Base-by-base conservation (phyloP, 2,113 vertebrate genomes). In the Phrynosoma blainvillii region DNA sequence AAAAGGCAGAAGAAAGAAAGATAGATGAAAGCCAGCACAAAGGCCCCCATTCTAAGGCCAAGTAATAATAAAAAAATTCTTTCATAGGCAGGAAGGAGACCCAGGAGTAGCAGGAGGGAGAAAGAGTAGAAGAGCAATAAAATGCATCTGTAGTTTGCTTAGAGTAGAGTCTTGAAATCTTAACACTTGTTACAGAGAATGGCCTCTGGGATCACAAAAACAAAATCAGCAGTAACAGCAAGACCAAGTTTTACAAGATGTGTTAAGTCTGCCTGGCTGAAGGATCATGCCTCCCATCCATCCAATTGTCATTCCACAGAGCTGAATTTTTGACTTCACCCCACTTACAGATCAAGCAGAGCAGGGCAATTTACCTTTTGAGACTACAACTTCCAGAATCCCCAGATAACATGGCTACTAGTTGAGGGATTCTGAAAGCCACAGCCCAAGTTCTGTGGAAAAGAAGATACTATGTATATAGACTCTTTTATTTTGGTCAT, bases 61-160 rank as follows among this genome's bases (percentile, higher is more conserved):
- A 90, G 62, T 68, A 82, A 93, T 85, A 92, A 89, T 9, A 2
- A 87, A 89, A 84, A 54, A 73, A 32, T 91, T 83, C n/a, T 36
- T 89, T 90, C 84, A 84, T 87, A 82, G 89, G 42, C 52, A 87
- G 79, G 87, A 62, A 66, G 88, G 0, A 68, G 52, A 80, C 18
- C 83, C 89, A 77, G 81, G 82, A 68, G 71, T 23, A 76, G 59
- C 7, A 79, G 32, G 65, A 84, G 75, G 87, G 65, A 66, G 79
- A 0, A 52, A 23, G 87, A 1, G 9, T 89, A 62, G 2, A 0
- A 47, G 62, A 85, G 75, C 85, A 76, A 90, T 89, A 90, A 82
- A 75, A 88, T 40, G 36, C 88, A 92, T 85, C 70, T 1, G 0
- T 0, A 0, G 71, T 0, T 0, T 47, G 82, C 0, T 79, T 82